Conservation (phyloP, 2,797 vertebrate species). For the Xenops minutus region DNA sequence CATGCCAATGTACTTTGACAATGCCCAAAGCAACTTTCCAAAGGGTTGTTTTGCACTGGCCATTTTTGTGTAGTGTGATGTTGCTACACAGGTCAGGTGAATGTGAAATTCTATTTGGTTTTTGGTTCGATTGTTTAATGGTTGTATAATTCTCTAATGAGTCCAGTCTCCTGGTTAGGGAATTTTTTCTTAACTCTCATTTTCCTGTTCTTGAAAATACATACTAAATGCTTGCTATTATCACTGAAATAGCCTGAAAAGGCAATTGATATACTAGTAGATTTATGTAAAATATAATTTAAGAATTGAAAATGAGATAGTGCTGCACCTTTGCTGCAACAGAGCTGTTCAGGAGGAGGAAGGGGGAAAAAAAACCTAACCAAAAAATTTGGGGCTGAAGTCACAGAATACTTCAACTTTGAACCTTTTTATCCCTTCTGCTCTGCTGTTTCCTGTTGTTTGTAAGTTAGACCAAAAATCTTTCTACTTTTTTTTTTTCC, state of each 20-base stretch:
- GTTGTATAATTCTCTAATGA: not conserved
- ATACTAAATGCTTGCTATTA: not conserved
- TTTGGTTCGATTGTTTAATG: not conserved
- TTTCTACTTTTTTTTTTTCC: not conserved
- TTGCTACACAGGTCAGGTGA: not conserved
- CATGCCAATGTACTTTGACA: not conserved
- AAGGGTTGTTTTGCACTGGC: not conserved
- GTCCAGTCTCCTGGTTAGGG: not conserved
- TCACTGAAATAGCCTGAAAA: not conserved
- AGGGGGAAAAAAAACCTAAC: rapidly evolving
- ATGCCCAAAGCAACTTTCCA: not conserved
- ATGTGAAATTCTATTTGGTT: not conserved
- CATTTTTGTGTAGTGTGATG: rapidly evolving
- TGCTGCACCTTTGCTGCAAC: not conserved
- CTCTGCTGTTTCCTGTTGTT: not conserved
- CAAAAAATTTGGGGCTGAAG: not conserved
- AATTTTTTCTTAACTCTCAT: not conserved
- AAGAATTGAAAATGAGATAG: not conserved
- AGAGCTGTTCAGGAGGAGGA: not conserved
- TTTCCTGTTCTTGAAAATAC: not conserved
- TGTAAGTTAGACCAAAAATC: not conserved
- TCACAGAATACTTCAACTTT: not conserved
- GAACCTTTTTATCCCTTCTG: not conserved
- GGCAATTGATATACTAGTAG: not conserved
- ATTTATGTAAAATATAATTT: not conserved